A percentile compares a stretch with the other conserved stretches of the same genome.
phyloP scores from a whole-genome alignment of 2,888 invertebrate genomes.

The Parasteatoda lunata region DNA sequence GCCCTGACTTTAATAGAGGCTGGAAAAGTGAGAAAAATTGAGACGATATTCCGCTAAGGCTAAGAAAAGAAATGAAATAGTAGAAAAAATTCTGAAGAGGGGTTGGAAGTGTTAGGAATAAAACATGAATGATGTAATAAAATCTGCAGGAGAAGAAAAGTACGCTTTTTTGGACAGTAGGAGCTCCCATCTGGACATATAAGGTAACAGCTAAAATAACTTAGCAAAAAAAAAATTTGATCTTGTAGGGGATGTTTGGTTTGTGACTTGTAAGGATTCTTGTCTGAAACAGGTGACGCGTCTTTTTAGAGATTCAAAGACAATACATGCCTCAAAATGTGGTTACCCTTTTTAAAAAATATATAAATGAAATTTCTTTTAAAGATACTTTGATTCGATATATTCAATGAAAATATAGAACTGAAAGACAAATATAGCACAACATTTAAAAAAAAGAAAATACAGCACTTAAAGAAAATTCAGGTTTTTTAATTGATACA shows the following conservation, averaged over 20 bases:
- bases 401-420: too few species aligned
- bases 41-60: constrained; percentile 58
- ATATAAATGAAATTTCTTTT: too few species aligned
- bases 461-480: too few species aligned
- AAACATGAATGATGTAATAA: constrained; percentile 42
- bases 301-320: too few species aligned
- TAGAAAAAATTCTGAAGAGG: not conserved
- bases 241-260: not conserved
- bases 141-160: not conserved
- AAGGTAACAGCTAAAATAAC: not conserved
- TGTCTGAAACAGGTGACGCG: too few species aligned
- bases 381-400: too few species aligned
- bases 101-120: not conserved
- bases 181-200: not conserved
- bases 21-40: constrained; percentile 52
- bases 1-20: constrained; percentile 48
- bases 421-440: too few species aligned
- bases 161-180: not conserved
- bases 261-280: too few species aligned
- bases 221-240: not conserved
- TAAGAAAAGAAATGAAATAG: not conserved
- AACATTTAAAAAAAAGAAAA: too few species aligned
- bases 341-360: too few species aligned
- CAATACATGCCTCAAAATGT: too few species aligned
- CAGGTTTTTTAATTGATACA: too few species aligned